Base-by-base conservation (phyloP, 2,113 vertebrate genomes). In the Tyrannus savana region DNA sequence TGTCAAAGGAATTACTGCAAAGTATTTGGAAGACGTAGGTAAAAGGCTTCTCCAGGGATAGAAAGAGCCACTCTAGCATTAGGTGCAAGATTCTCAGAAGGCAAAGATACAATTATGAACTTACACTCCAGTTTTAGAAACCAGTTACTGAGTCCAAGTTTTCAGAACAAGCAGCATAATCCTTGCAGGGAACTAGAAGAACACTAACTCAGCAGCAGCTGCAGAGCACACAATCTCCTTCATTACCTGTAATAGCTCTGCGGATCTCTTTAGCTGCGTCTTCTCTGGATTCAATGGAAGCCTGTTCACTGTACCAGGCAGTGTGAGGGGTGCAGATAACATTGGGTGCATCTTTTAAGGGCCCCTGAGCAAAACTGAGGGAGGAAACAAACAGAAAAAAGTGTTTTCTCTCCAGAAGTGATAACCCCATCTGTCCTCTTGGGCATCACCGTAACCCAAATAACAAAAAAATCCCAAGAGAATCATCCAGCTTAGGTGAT, bases 231-330 rank as follows among this genome's bases (percentile, higher is more conserved):
- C 12, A 59, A 49, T 77, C 49, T 49, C 86, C 49, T 41, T 87
- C 33, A 25, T 96, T 97, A 99, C 99, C 99, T 91, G 98, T 98
- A 95, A 99, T 99, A 91, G 99, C 99, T 63, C 99, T 98, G 69
- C 99, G 98, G 62, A 99, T 98, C 96, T 99, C 98, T 95, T 98
- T 98, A 96, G 99, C 99, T 72, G 98, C 99, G 17, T 99, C 98
- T 94, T 99, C 99, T 44, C 99, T 98, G 91, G 98, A 98, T 93
- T 99, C 98, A 87, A 99, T 98, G 37, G 98, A 98, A 60, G 99
- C 99, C 97, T 99, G 99, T 95, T 99, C 99, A 71, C 99, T 99
- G 97, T 99, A 99, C 99, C 99, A 99, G 72, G 99, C 98, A 79
- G 98, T 98, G 96, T 99, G 99, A 50, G 99, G 99, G 89, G 98